A percentile compares a stretch with the other conserved stretches of the same genome.
Conservation (phyloP, 2,797 vertebrate genomes). For the Platalea minor region DNA sequence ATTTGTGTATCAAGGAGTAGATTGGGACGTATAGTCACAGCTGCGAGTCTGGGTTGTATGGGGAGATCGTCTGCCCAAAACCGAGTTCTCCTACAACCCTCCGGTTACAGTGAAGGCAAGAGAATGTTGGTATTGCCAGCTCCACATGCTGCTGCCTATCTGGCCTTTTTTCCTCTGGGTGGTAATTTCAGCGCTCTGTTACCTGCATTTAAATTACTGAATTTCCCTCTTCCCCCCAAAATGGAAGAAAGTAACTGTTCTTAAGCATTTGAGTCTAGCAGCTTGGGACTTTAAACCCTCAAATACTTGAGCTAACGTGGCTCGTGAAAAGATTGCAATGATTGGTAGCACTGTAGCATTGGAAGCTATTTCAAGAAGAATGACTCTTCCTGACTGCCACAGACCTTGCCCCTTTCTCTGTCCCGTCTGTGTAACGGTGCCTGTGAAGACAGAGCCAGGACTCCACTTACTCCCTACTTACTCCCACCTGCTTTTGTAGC, state of each 20-base stretch:
- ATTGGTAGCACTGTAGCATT: neutral
- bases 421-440: neutral
- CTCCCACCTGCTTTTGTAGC: neutral
- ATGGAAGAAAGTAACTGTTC: neutral
- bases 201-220: neutral
- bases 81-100: neutral
- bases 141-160: neutral
- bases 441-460: neutral
- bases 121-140: neutral
- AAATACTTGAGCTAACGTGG: neutral
- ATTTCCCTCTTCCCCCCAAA: neutral
- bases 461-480: neutral
- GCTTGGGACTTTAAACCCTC: neutral
- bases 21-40: neutral
- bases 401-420: neutral
- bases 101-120: neutral
- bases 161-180: neutral
- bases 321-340: neutral
- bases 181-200: neutral
- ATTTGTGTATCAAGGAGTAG: slow-evolving; percentile 14
- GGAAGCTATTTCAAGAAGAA: neutral
- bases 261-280: neutral
- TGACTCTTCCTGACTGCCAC: neutral
- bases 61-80: neutral
- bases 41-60: neutral